These are phyloP conservation scores for Nematopogon swammerdamellus DNA, from an alignment of 2,888 invertebrate genomes.

Conservation along the genomic window DNA sequence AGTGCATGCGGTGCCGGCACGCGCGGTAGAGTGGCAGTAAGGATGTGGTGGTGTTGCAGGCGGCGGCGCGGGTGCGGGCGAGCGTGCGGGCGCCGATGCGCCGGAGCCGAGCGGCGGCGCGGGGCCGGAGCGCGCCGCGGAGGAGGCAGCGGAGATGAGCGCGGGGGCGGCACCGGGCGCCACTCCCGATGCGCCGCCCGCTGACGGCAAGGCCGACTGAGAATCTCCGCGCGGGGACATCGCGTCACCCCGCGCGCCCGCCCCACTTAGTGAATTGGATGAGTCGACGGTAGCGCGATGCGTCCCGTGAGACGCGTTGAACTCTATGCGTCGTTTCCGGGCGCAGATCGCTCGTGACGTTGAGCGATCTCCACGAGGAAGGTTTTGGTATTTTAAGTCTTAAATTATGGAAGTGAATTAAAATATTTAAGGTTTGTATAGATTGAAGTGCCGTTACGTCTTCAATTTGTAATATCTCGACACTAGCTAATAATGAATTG, in stretches of 20 bases:
- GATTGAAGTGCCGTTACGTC: constrained; percentile 4
- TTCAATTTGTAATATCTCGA: constrained; percentile 3
- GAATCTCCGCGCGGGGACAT: constrained; percentile 3
- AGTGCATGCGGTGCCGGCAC: neutral
- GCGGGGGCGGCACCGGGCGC: constrained; percentile 21
- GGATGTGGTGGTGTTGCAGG: constrained; percentile 5
- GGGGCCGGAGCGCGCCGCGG: constrained; percentile 6
- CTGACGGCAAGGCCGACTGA: constrained; percentile 33
- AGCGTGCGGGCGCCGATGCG: constrained; percentile 27
- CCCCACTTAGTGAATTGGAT: constrained; percentile 3
- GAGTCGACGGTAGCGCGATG: neutral
- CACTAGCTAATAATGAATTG: neutral
- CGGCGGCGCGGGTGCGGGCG: constrained; percentile 19
- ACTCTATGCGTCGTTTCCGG: neutral
- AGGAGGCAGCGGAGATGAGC: constrained; percentile 19
- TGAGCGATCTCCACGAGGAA: neutral
- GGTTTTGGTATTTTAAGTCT: constrained; percentile 44
- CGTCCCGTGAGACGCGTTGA: neutral
- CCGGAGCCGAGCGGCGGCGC: constrained; percentile 21
- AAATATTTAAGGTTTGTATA: constrained; percentile 18
- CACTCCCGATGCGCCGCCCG: constrained; percentile 24
- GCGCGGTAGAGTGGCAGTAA: too few relatives aligned
- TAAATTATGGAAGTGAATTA: constrained; percentile 51
- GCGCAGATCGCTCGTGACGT: neutral
- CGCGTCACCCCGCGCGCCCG: constrained; percentile 3